Base-by-base conservation (phyloP, 2,888 invertebrate species). In the Aricia artaxerxes region DNA sequence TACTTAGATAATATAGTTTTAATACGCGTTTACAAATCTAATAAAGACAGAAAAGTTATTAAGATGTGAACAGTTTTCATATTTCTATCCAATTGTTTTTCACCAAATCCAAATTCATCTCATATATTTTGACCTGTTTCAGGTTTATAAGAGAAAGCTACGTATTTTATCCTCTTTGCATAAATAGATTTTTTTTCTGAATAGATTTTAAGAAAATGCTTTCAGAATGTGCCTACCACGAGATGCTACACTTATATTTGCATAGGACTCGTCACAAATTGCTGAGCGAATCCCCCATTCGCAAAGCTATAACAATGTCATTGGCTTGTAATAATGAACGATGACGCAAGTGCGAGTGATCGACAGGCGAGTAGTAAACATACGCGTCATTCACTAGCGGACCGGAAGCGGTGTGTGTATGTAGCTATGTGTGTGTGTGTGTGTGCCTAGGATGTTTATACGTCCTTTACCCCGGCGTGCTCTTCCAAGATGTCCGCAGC, bases 281-380 rank as follows among this genome's bases (percentile, higher is more conserved):
- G 69, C 35, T 0, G 16, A 38, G 35, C 13, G 69, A 35, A 38
- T 69, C 69, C 13, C 35, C 35, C 49, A 9, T 24, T 75, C 5
- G 44, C 75, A 49, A 9, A 40, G 77, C 40, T 79, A 81, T 82
- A 85, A 88, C 75, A 49, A n/a, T 5, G 77, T 44, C 80, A 81
- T 82, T 82, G 81, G 81, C 81, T 79, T 80, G 78, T 80, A 77
- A 81, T 87, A 86, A 85, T 85, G 85, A 69, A 84, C 82, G 85
- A 83, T 92, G 92, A 93, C 92, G 92, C 90, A 88, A 91, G 85
- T 83, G 82, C 84, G 86, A 90, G 88, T 90, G 91, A 91, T 91
- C 90, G 92, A 91, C 92, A 90, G 88, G 83, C 85, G 83, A 82
- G 89, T 92, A 92, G 92, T 92, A 93, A 92, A 92, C 91, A 91